Evolutionary conservation across 2,888 invertebrate genomes (phyloP).

Genomic region (Archips crataeganus): DNA sequence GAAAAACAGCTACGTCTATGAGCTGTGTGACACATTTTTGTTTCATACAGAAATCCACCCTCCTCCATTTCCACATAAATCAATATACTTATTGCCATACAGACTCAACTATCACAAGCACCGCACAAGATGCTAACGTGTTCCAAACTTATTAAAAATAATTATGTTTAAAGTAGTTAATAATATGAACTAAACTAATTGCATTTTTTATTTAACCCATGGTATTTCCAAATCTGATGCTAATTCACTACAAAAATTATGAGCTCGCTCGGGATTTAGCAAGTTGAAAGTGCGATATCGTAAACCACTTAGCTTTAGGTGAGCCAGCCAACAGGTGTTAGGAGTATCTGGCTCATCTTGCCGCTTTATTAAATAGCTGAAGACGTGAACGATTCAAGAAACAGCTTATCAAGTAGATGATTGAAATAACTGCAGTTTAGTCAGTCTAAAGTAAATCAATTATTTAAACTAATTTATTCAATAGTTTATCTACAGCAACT

Average conservation of each 20-base stretch:
- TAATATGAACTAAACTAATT: no score
- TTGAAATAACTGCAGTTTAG: neutral
- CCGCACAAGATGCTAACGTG: no score
- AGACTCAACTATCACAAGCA: no score
- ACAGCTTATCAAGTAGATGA: neutral
- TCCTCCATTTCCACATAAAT: no score
- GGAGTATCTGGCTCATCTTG: neutral
- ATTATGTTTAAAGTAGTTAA: no score
- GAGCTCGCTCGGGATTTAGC: constrained; percentile 12
- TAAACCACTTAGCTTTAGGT: constrained; percentile 33
- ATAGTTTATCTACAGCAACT: no score
- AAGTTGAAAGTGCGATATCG: constrained; percentile 36
- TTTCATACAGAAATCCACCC: no score
- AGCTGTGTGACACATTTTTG: no score
- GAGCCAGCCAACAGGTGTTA: constrained; percentile 36
- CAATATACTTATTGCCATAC: no score
- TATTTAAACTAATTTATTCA: no score
- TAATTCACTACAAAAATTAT: constrained; percentile 19
- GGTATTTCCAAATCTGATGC: neutral
- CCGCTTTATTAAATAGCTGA: constrained; percentile 16
- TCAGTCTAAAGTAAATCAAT: neutral
- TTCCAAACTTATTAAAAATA: no score
- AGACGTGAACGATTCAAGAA: neutral
- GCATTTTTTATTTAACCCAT: neutral
- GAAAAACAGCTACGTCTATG: no score